phyloP scores from a whole-genome alignment of 2,797 vertebrate genomes.

The Heteromormyrus szaboi region DNA sequence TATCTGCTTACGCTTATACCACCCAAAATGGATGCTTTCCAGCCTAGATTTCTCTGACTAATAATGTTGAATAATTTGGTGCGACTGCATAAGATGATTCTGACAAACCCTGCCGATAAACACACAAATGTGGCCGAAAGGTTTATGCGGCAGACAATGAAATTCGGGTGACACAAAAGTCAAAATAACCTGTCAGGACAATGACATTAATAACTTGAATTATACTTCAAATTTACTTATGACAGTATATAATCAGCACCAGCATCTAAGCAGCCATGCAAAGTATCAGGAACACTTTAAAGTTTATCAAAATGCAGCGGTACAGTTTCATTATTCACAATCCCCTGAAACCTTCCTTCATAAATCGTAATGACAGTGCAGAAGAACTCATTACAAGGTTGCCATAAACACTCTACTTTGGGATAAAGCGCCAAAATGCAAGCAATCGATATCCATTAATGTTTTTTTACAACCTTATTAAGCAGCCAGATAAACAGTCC shows the following conservation, averaged over 20 bases:
- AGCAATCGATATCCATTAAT: slow-evolving; percentile 7
- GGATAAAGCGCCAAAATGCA: not conserved
- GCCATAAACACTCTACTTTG: not conserved
- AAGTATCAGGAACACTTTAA: not conserved
- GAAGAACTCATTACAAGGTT: not conserved
- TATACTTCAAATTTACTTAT: not conserved
- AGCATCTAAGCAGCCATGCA: not conserved
- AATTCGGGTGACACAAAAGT: not conserved
- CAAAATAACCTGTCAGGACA: not conserved
- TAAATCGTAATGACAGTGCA: not conserved
- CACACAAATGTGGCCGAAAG: not conserved
- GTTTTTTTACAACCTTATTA: slow-evolving; percentile 4
- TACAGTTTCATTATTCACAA: not conserved
- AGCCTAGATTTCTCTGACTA: not conserved
- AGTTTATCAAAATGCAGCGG: not conserved
- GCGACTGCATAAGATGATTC: not conserved
- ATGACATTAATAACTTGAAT: not conserved
- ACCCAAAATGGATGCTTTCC: not conserved
- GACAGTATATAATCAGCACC: not conserved
- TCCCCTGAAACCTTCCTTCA: not conserved
- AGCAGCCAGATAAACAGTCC: not conserved
- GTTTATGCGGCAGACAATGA: not conserved
- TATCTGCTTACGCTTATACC: not conserved
- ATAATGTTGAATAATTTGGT: not conserved
- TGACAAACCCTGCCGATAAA: not conserved